phyloP scores from a whole-genome alignment of 2,797 vertebrate species.

The Chloroceryle amazona region DNA sequence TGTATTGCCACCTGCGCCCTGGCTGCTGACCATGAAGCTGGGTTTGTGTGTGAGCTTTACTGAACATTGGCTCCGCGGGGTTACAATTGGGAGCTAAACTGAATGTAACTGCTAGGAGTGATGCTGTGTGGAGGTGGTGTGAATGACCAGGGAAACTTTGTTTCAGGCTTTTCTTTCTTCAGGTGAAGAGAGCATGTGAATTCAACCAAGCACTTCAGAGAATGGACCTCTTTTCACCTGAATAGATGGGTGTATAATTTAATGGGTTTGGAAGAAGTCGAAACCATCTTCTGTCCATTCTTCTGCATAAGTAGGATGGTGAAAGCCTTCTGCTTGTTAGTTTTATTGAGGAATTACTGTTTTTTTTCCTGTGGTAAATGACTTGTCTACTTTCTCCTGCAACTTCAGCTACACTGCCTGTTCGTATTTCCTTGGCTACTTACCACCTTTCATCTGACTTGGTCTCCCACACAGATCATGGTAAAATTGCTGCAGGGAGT shows the following conservation, averaged over 20 bases:
- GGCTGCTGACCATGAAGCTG: accelerated
- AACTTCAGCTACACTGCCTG: neutral
- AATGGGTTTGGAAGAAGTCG: neutral
- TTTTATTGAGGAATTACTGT: neutral
- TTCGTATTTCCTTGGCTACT: neutral
- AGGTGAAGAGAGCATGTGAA: neutral
- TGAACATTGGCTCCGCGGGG: accelerated
- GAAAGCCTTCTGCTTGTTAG: neutral
- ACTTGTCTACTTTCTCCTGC: neutral
- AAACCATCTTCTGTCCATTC: neutral
- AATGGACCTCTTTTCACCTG: neutral
- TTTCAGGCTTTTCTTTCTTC: neutral
- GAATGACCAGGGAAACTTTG: accelerated
- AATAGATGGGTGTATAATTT: neutral
- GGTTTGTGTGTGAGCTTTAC: neutral
- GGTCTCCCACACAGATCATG: neutral
- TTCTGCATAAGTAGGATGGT: neutral
- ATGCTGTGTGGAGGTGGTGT: neutral
- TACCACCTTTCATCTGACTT: neutral
- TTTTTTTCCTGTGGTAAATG: neutral
- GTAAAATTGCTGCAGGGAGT: neutral
- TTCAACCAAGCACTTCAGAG: neutral
- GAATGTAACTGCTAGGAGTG: neutral
- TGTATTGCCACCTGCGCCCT: accelerated
- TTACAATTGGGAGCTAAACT: neutral